Evolutionary conservation across 2,797 vertebrate species (phyloP), one percentile per base, ranked within the genome.

Genomic region (Tokudaia tokunoshimensis): DNA sequence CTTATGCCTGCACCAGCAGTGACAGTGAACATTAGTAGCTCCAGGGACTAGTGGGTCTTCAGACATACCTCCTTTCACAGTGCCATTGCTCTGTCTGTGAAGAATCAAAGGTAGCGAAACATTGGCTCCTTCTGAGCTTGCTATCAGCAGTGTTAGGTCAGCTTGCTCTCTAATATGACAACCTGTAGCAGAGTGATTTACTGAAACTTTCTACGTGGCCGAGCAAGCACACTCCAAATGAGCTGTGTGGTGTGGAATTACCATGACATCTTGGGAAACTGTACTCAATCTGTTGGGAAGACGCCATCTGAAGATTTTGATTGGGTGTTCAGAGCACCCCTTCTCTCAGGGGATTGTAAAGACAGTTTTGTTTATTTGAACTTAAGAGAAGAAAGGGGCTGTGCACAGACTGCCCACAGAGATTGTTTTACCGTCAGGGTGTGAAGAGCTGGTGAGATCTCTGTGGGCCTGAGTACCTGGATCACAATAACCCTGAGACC

Each of bases 221-320:
- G 70, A 67, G 89, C 57, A 97, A 63, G 92, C 79, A 83, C 75
- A 90, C 37, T 97, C 86, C 74, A 87, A 83, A 95, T 95, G 94
- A 94, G 76, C 63, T 59, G n/a, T 65, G 50, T 59, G 47, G 57
- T 96, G 70, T 14, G 9, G 50, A 29, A 76, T 82, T 83, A 76
- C 70, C 65, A 50, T 59, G 81, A 85, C 75, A n/a, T 83, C 75
- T 22, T 37, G 31, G 34, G 15, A 80, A 82, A 34, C 22, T 47
- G 88, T 1, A 89, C 34, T 44, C 22, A 84, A 47, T 1, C 31
- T 1, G 67, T 81, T 79, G 91, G 72, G 86, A 76, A 31, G 84
- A 52, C 7, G 29, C 22, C 1, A 20, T 59, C 29, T 17, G 63
- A 93, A 12, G 10, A 70, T 85, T 80, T 78, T 50, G 50, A 41